Conservation (phyloP, 1,140 invertebrate genomes). For the Chionoecetes opilio region DNA sequence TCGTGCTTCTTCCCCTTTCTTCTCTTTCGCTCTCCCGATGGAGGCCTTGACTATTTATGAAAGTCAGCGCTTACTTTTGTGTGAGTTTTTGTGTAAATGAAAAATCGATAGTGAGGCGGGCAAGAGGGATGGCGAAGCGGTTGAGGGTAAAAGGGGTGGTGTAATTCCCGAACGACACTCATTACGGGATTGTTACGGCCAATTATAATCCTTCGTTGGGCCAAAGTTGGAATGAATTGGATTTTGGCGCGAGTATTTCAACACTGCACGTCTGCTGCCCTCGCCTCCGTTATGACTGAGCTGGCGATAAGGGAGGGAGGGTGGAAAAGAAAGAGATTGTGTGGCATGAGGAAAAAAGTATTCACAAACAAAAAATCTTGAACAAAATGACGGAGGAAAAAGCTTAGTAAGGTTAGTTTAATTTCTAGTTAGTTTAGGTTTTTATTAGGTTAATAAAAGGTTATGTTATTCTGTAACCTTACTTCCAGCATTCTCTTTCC, state of each 20-base stretch:
- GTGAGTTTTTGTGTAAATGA: slow-evolving; percentile 50
- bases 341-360: no score
- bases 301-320: no score
- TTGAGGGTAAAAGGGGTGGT: neutral
- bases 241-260: slow-evolving; percentile 9
- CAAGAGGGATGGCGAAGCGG: neutral
- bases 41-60: slow-evolving; percentile 58
- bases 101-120: slow-evolving; percentile 38
- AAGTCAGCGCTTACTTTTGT: slow-evolving; percentile 65
- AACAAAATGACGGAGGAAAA: no score
- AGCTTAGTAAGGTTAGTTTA: no score
- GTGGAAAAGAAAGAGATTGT: neutral
- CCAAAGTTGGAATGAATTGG: slow-evolving; percentile 20
- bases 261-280: neutral
- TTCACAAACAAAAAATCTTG: no score
- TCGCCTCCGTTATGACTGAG: neutral
- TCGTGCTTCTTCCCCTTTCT: neutral
- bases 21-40: slow-evolving; percentile 44
- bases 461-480: no score
- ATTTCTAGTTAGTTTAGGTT: no score
- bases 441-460: no score
- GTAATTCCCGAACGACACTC: slow-evolving; percentile 2
- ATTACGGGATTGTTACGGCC: slow-evolving; percentile 18
- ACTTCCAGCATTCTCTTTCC: no score
- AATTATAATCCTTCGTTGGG: neutral